phyloP scores from a whole-genome alignment of 2,113 vertebrate genomes.

The Gracilinanus agilis region DNA sequence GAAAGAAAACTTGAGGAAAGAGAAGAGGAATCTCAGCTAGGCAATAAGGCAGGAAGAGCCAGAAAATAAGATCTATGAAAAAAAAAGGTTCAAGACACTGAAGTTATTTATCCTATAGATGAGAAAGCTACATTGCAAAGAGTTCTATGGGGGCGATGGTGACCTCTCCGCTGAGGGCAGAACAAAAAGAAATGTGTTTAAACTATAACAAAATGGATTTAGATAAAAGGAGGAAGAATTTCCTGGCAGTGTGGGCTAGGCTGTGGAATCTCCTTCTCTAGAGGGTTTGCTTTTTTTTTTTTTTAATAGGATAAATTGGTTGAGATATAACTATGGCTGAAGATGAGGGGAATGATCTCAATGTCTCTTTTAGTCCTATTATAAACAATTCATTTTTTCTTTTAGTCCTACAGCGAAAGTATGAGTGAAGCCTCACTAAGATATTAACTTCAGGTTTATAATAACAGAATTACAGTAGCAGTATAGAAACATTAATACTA shows the following conservation, averaged over 20 bases:
- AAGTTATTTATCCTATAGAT: neutral
- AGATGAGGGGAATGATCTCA: neutral
- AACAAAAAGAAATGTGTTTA: neutral
- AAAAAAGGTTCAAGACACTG: neutral
- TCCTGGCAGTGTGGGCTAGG: neutral
- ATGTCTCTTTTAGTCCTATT: neutral
- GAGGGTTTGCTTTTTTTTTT: constrained; percentile 5
- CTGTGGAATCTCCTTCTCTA: neutral
- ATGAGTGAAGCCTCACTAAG: neutral
- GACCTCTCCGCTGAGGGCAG: neutral
- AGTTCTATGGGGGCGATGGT: neutral
- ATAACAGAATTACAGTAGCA: neutral
- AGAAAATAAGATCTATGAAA: neutral
- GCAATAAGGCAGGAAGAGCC: neutral
- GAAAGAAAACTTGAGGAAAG: neutral
- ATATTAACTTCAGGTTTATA: neutral
- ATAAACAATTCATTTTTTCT: neutral
- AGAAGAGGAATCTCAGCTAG: neutral
- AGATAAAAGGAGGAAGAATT: neutral
- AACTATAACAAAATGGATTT: constrained; percentile 14
- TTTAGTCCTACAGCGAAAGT: neutral
- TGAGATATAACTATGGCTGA: neutral
- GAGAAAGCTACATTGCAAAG: neutral
- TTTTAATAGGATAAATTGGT: neutral
- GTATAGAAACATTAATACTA: neutral